Base-by-base conservation (phyloP, 2,888 invertebrate species). In the Meteorus colon region DNA sequence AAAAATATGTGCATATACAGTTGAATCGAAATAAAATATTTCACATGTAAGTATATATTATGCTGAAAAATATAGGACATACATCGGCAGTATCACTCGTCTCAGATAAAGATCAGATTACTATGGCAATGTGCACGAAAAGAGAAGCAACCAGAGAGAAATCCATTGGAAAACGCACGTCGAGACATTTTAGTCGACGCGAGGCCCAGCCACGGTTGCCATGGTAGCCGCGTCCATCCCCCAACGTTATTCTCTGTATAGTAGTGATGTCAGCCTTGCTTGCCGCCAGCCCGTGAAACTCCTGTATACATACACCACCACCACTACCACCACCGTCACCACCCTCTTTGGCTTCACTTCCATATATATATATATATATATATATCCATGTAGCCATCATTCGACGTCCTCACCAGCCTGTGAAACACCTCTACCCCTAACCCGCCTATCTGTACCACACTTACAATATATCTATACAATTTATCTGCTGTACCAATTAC, bases 141-240 rank as follows among this genome's bases (percentile, higher is more conserved):
- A 66, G 45, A 66, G n/a, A 48, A 41, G 60, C 27, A 19, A 24
- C 37, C 1, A 48, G 19, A 82, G 84, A 85, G 85, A 84, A 85
- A 85, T 86, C 84, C 84, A 84, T 85, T 83, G 82, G 82, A 85
- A 85, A 85, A 84, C 83, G 83, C 84, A 84, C 69, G 75, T 66
- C 78, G 77, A 79, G 77, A 78, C 78, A 76, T 77, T 80, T 76
- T 77, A 69, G 77, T 60, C 51, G 65, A 69, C 75, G 83, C 84
- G 83, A 86, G 85, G 84, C 85, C 85, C 86, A 87, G 86, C 86
- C 86, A 85, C 77, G 86, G 87, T 86, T 87, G 82, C 85, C 85
- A 86, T 87, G 85, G 85, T 83, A 86, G 83, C 85, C 83, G 87
- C 87, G 87, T 87, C 86, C 86, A 85, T 86, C 84, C 86, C 85